Percentiles rank a stretch among this genome's conserved stretches.
Evolutionary conservation across 2,113 vertebrate species (phyloP).

Genomic region (Oceanites oceanicus): DNA sequence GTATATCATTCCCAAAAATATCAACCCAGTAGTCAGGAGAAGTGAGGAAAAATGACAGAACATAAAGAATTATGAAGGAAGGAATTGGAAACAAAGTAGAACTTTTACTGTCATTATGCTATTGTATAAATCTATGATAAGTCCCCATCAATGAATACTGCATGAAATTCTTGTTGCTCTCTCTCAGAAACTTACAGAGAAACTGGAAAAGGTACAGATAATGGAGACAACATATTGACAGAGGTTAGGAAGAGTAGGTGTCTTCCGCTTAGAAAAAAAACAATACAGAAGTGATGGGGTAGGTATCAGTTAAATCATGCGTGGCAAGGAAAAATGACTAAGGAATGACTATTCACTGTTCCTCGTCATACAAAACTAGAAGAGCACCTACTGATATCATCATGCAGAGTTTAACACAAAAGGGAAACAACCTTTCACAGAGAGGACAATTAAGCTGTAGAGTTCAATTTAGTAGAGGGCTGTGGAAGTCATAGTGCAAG

Average conservation of each 20-base stretch:
- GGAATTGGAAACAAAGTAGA: neutral
- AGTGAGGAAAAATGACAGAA: neutral
- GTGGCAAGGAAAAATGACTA: neutral
- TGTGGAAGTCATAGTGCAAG: neutral
- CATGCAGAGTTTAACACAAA: neutral
- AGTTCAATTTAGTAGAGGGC: neutral
- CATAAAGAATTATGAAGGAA: neutral
- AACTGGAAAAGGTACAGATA: neutral
- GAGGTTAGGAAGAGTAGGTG: neutral
- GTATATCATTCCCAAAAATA: neutral
- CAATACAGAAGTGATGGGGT: neutral
- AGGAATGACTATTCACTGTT: neutral
- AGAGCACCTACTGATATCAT: neutral
- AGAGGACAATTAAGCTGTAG: neutral
- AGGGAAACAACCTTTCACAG: neutral
- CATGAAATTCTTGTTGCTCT: neutral
- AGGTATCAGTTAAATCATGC: neutral
- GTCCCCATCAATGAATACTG: neutral
- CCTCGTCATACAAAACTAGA: neutral
- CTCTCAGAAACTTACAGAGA: neutral
- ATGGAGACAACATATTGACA: neutral
- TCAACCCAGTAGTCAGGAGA: neutral
- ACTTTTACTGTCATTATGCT: neutral
- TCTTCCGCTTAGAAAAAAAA: neutral
- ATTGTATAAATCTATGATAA: neutral